phyloP scores from a whole-genome alignment of 2,113 vertebrate species.

The Spea multiplicata region DNA sequence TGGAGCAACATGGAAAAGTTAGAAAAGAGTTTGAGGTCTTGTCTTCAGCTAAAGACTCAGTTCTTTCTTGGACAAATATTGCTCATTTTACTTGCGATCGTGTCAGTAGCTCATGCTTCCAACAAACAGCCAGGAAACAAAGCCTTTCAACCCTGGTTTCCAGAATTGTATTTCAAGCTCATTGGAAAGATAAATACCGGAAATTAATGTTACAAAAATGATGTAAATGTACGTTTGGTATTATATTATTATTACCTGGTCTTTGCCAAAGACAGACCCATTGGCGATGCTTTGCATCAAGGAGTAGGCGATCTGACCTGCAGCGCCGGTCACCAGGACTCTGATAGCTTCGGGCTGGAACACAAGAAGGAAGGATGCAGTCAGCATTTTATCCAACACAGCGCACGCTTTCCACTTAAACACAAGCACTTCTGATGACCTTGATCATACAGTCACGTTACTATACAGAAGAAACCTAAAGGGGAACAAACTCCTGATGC shows the following conservation, averaged over 20 bases:
- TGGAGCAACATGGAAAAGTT: too few species aligned
- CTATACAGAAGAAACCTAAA: neutral
- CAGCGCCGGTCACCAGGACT: slow-evolving; percentile 94
- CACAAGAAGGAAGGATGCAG: slow-evolving; percentile 38
- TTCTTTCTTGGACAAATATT: too few species aligned
- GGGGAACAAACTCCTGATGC: neutral
- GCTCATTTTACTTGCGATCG: too few species aligned
- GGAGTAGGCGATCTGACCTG: slow-evolving; percentile 95
- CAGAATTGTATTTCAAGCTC: too few species aligned
- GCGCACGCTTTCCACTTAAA: neutral
- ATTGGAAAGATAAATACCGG: too few species aligned
- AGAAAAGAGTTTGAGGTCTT: too few species aligned
- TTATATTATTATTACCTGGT: slow-evolving; percentile 81
- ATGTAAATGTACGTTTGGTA: too few species aligned
- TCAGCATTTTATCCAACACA: slow-evolving; percentile 34
- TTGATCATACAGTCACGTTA: neutral
- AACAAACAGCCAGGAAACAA: too few species aligned
- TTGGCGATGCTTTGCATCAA: slow-evolving; percentile 92
- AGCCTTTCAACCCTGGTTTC: too few species aligned
- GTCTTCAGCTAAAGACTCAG: too few species aligned
- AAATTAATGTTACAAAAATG: too few species aligned
- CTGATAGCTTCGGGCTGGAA: slow-evolving; percentile 81
- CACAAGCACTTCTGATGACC: neutral
- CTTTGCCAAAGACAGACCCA: slow-evolving; percentile 94
- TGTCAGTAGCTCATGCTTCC: too few species aligned